Conservation (phyloP, 1,140 invertebrate species). For the Pteromalus puparum region DNA sequence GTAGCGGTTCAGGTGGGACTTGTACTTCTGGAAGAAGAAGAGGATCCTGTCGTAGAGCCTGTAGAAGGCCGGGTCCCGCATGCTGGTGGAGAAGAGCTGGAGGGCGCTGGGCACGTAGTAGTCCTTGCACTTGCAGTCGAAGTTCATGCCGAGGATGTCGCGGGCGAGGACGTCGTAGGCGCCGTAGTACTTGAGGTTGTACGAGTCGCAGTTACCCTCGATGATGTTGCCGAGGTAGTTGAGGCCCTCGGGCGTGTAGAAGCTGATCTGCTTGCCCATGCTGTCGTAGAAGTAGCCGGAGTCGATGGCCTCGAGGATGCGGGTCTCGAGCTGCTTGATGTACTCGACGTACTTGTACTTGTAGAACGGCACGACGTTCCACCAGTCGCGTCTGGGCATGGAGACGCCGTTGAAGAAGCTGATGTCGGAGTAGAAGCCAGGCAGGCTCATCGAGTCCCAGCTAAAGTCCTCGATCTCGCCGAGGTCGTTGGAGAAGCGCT, state of each 20-base stretch:
- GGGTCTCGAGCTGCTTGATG: constrained; percentile 64
- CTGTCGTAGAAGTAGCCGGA: constrained; percentile 77
- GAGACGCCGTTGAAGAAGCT: constrained; percentile 80
- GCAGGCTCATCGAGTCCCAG: constrained; percentile 75
- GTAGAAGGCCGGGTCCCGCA: constrained; percentile 76
- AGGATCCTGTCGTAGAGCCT: constrained; percentile 73
- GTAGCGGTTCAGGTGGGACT: constrained; percentile 77
- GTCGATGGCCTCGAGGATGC: constrained; percentile 78
- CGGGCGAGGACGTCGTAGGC: constrained; percentile 68
- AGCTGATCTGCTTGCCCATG: constrained; percentile 64
- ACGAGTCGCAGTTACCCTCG: constrained; percentile 81
- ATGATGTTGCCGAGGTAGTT: constrained; percentile 81
- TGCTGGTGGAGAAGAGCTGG: constrained; percentile 67
- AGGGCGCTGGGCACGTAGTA: constrained; percentile 68
- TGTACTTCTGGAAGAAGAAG: constrained; percentile 71
- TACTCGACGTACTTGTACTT: constrained; percentile 66
- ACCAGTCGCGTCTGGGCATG: constrained; percentile 77
- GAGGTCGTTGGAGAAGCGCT: constrained; percentile 79
- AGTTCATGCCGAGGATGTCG: constrained; percentile 68
- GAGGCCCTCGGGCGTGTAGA: constrained; percentile 72
- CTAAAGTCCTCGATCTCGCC: constrained; percentile 79
- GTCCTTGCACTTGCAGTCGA: constrained; percentile 65
- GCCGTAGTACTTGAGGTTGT: constrained; percentile 80
- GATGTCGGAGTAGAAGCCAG: constrained; percentile 82
- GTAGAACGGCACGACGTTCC: constrained; percentile 62